Evolutionary conservation across 2,113 vertebrate genomes (phyloP), one percentile per base, ranked within the genome.

Genomic region (Phyllostomus hastatus): DNA sequence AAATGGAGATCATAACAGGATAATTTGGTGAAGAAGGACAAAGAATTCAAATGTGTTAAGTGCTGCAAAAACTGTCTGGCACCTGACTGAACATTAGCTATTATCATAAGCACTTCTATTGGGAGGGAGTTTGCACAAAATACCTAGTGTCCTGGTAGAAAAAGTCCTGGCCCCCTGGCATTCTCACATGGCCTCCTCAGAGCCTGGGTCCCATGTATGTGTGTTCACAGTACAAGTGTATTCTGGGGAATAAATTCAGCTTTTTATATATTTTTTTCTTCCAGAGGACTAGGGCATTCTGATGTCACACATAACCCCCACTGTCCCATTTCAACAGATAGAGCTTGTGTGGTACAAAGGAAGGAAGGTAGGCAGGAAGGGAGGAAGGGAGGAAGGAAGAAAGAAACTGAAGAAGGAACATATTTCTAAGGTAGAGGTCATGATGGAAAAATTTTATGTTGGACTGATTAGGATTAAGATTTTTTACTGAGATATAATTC

Each of bases 401-500:
- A 35, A 24, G 26, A 88, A 38, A 84, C n/a, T 91, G 14, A 85
- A 94, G 5, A 8, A 54, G n/a, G 41, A 92, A 43, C 6, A 12
- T 57, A 92, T 73, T 91, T 66, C 31, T 79, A 91, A 92, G 80
- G 46, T 41, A 75, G n/a, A 78, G 48, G 5, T 52, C 35, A 54
- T 9, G 24, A 91, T 10, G 46, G 38, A 76, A 92, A 87, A 72
- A 3, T 66, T 82, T 75, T 80, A 64, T 72, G 43, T 46, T 69
- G 46, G n/a, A 64, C 67, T 86, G 83, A 82, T 33, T 59, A 35
- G 59, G 43, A 57, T 82, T 67, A 41, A 31, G 9, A 70, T 50
- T 64, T 95, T 96, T 91, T 69, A 94, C 59, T 91, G 46, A 61
- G 46, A 72, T 89, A 80, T 41, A 66, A 33, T 78, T 96, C 12